Conservation (phyloP, 1,140 invertebrate genomes). For the Battus philenor region DNA sequence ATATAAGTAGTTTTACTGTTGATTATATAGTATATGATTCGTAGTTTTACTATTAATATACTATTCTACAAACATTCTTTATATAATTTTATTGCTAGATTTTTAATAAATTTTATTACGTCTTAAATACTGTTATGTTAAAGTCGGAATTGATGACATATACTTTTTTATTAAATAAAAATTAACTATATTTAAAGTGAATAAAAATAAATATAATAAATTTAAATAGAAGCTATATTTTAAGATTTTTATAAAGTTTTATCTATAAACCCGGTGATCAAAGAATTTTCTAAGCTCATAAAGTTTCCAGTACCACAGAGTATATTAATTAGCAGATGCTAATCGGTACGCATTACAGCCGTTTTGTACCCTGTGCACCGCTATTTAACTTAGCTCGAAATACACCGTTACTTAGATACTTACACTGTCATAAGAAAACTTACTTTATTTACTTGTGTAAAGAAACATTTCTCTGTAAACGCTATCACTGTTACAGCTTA, state of each 20-base stretch:
- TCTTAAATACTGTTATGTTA: neutral
- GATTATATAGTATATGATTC: neutral
- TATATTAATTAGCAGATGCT: conserved; percentile 39
- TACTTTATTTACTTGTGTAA: neutral
- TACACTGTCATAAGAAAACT: neutral
- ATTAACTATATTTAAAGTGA: too few species aligned
- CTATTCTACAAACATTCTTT: neutral
- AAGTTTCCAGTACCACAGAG: neutral
- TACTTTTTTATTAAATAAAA: too few species aligned
- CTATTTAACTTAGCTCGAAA: conserved; percentile 7
- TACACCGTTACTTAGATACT: conserved; percentile 8
- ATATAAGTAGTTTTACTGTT: too few species aligned
- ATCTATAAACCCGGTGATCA: too few species aligned
- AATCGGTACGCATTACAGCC: conserved; percentile 27
- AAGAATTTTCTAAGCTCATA: too few species aligned
- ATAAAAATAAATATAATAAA: too few species aligned
- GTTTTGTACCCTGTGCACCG: conserved; percentile 8
- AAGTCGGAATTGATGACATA: too few species aligned
- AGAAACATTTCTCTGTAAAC: neutral
- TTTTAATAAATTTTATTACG: neutral
- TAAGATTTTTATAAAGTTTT: too few species aligned
- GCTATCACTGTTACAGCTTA: neutral
- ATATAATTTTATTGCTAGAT: neutral
- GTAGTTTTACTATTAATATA: neutral
- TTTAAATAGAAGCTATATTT: too few species aligned